Percentiles rank a stretch among this genome's conserved stretches.
Evolutionary conservation across 2,888 invertebrate genomes (phyloP).

Genomic region (Cephus nigrinus): DNA sequence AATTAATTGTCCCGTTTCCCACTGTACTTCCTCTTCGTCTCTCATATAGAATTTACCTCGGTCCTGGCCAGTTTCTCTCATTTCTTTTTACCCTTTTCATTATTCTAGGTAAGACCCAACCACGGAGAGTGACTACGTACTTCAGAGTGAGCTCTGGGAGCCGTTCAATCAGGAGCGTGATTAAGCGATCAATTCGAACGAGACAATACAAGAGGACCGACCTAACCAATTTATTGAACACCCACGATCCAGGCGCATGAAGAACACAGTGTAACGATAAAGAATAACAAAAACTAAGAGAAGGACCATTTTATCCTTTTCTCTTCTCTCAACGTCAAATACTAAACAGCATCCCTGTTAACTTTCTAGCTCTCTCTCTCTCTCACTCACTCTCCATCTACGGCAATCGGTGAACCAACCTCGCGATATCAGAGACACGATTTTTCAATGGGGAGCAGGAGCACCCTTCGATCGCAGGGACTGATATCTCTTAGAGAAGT

Average conservation of each 20-base stretch:
- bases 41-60: background rate
- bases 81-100: conserved; percentile 4
- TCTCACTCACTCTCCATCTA: conserved; percentile 7
- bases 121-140: conserved; percentile 37
- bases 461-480: background rate
- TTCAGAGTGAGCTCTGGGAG: conserved; percentile 26
- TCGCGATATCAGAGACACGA: background rate
- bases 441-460: background rate
- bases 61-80: background rate
- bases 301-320: conserved; percentile 1
- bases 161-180: conserved; percentile 43
- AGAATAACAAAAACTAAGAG: conserved; percentile 33
- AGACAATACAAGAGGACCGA: conserved; percentile 57
- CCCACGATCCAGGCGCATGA: conserved; percentile 44
- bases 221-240: conserved; percentile 60
- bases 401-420: background rate
- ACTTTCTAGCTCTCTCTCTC: conserved; percentile 12
- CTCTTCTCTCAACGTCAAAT: conserved; percentile 4
- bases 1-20: conserved; percentile 9
- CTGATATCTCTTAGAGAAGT: background rate
- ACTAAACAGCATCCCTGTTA: conserved; percentile 11
- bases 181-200: conserved; percentile 57
- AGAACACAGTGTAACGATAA: conserved; percentile 33
- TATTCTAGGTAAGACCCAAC: conserved; percentile 14
- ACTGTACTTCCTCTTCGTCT: background rate